These are phyloP conservation scores for Nymphalis io DNA, from an alignment of 1,140 invertebrate species.

Conservation along the genomic window DNA sequence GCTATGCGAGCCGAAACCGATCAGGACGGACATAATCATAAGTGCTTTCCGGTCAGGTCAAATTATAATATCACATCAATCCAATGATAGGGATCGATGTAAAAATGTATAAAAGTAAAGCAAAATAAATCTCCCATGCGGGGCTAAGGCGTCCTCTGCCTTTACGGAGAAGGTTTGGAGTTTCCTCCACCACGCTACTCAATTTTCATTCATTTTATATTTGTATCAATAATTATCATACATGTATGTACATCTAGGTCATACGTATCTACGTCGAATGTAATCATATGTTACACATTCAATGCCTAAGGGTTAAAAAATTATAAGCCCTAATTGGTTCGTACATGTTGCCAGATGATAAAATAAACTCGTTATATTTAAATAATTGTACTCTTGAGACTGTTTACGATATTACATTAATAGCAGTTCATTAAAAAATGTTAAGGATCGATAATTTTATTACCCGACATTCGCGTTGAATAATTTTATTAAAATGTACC, in stretches of 20 bases:
- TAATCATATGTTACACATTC: slow-evolving; percentile 4
- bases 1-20: no score
- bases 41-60: no score
- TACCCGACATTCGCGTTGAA: neutral
- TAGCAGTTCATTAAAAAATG: neutral
- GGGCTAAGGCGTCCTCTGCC: no score
- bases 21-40: no score
- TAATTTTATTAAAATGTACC: neutral
- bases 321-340: slow-evolving; percentile 11
- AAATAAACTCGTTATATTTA: slow-evolving; percentile 22
- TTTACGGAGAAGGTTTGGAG: no score
- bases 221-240: neutral
- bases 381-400: slow-evolving; percentile 23
- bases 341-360: slow-evolving; percentile 26
- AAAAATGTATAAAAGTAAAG: no score
- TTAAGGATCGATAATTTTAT: neutral
- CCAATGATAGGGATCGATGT: no score
- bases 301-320: slow-evolving; percentile 6
- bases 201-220: no score
- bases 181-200: no score
- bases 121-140: no score
- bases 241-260: neutral
- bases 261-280: neutral
- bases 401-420: slow-evolving; percentile 27
- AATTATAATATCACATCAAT: no score